Conservation (phyloP, 53 echinoderm and acorn worm species). For the Holothuria scabra region DNA sequence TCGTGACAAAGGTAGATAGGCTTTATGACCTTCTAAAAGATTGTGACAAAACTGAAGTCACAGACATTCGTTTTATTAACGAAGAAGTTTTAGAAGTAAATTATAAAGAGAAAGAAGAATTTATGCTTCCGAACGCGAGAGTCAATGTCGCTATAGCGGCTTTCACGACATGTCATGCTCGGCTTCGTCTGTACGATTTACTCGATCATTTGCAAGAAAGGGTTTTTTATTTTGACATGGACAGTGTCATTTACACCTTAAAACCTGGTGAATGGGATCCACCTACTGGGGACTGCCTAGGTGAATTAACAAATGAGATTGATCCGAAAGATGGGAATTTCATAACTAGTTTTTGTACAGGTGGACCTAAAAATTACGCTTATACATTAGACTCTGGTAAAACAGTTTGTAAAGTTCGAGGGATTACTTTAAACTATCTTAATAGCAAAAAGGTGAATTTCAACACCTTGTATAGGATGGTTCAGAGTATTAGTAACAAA, state of each 20-base stretch:
- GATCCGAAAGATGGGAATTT: slow-evolving; percentile 9
- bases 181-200: slow-evolving; percentile 49
- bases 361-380: no score
- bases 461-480: no score
- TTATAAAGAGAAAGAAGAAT: slow-evolving; percentile 33
- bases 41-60: slow-evolving; percentile 47
- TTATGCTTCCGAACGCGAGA: slow-evolving; percentile 5
- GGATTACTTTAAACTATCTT: slow-evolving; percentile 59
- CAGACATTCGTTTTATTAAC: slow-evolving; percentile 53
- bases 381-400: not conserved
- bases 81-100: slow-evolving; percentile 46
- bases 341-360: slow-evolving; percentile 5
- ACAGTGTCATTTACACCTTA: no score
- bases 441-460: slow-evolving; percentile 44
- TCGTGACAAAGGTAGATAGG: slow-evolving; percentile 21
- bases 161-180: slow-evolving; percentile 53
- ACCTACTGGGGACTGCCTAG: slow-evolving; percentile 54
- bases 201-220: slow-evolving; percentile 47
- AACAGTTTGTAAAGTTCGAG: slow-evolving; percentile 23
- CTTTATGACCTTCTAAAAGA: slow-evolving; percentile 20
- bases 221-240: slow-evolving; percentile 41
- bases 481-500: no score
- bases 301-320: slow-evolving; percentile 62
- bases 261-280: no score
- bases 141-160: slow-evolving; percentile 55